phyloP scores from a whole-genome alignment of 2,888 invertebrate genomes.

The Bombylius discolor region DNA sequence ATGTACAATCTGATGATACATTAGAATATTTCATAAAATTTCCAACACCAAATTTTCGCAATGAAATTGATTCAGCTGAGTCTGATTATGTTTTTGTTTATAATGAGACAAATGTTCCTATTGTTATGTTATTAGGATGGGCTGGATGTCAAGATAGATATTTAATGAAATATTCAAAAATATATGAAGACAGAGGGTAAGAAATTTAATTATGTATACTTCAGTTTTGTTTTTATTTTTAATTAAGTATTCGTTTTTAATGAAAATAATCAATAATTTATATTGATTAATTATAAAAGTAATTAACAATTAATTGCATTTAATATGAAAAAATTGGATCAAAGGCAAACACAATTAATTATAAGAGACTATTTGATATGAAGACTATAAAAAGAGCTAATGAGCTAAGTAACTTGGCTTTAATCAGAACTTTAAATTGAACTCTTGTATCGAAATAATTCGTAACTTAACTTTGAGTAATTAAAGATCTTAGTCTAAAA shows the following conservation, averaged over 20 bases:
- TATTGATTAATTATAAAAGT: background rate
- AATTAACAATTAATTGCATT: too few relatives aligned
- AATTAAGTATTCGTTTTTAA: background rate
- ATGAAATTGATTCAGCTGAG: slow-evolving; percentile 26
- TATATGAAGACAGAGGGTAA: slow-evolving; percentile 64
- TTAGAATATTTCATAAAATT: slow-evolving; percentile 51
- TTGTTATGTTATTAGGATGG: slow-evolving; percentile 65
- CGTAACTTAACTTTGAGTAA: too few relatives aligned
- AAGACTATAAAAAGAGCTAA: too few relatives aligned
- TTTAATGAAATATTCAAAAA: slow-evolving; percentile 62
- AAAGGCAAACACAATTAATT: too few relatives aligned
- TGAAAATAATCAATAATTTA: too few relatives aligned
- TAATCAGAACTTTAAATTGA: too few relatives aligned
- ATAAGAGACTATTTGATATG: too few relatives aligned
- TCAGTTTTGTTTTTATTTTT: background rate
- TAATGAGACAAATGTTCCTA: slow-evolving; percentile 49
- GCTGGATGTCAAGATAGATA: slow-evolving; percentile 67
- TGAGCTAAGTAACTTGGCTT: too few relatives aligned
- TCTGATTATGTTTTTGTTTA: slow-evolving; percentile 44
- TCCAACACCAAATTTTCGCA: slow-evolving; percentile 41
- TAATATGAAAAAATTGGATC: too few relatives aligned
- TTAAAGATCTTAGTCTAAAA: too few relatives aligned
- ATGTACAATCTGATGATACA: slow-evolving; percentile 32
- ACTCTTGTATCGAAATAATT: too few relatives aligned
- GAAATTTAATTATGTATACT: slow-evolving; percentile 15